These are phyloP conservation scores for Chroicocephalus ridibundus DNA, from an alignment of 2,113 vertebrate genomes.

Conservation along the genomic window DNA sequence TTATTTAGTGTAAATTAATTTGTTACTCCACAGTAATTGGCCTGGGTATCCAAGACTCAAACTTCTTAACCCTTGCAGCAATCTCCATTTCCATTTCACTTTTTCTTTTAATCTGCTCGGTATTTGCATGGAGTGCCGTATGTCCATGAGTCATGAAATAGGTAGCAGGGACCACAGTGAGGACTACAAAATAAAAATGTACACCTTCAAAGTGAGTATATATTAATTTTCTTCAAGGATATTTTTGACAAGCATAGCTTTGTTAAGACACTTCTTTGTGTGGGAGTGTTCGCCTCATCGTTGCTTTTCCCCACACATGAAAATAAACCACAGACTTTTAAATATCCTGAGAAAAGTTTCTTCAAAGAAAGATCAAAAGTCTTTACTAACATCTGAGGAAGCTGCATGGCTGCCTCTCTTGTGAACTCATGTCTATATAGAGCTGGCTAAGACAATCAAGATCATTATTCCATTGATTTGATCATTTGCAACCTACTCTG, in stretches of 20 bases:
- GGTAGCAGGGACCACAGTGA: not conserved
- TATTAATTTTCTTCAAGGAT: slow-evolving; percentile 12
- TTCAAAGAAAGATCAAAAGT: slow-evolving; percentile 69
- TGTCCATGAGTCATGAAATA: not conserved
- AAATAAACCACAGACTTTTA: slow-evolving; percentile 59
- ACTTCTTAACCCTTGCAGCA: not conserved
- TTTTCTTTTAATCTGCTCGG: not conserved
- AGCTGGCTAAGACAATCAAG: slow-evolving; percentile 5
- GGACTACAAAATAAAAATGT: not conserved
- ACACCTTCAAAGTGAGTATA: not conserved
- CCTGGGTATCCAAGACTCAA: not conserved
- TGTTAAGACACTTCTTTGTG: slow-evolving; percentile 39
- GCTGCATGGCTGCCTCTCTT: slow-evolving; percentile 17
- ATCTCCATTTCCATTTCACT: not conserved
- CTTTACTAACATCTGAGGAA: slow-evolving; percentile 50
- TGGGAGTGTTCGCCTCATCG: slow-evolving; percentile 8
- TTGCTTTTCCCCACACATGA: slow-evolving; percentile 29
- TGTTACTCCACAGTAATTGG: not conserved
- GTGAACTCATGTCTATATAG: slow-evolving; percentile 54
- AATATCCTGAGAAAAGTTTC: slow-evolving; percentile 61
- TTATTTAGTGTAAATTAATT: not conserved
- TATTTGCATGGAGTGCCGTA: not conserved
- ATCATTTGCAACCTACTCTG: not conserved
- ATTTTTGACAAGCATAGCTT: slow-evolving; percentile 6
- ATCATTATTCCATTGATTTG: not conserved